phyloP scores from a whole-genome alignment of 92 coral and sea anemone species.

The Porites cylindrica region DNA sequence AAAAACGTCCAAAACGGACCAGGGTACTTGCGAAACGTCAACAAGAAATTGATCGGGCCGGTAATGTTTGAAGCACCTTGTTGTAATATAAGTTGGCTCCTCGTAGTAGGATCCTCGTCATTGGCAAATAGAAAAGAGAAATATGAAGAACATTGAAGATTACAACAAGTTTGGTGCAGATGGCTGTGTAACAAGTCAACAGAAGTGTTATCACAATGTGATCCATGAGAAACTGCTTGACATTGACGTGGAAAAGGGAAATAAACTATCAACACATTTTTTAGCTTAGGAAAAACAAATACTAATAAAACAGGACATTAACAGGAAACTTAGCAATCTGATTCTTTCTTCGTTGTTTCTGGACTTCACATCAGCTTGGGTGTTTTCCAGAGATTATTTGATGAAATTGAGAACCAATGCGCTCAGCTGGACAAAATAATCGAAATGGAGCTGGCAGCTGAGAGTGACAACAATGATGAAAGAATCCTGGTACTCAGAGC shows the following conservation, averaged over 20 bases:
- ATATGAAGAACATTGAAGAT: not conserved
- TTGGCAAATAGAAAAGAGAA: not conserved
- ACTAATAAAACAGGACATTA: not conserved
- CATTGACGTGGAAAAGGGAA: conserved; percentile 15
- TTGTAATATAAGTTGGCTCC: conserved; percentile 37
- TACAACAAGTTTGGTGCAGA: not conserved
- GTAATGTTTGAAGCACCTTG: conserved; percentile 54
- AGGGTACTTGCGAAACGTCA: conserved; percentile 38
- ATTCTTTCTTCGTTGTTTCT: conserved; percentile 32
- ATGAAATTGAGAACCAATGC: conserved; percentile 46
- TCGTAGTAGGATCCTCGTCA: not conserved
- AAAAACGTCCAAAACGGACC: conserved; percentile 52
- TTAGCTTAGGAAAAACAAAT: not conserved
- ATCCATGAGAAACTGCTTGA: not conserved
- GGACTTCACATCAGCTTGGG: conserved; percentile 55
- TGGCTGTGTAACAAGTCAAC: not conserved
- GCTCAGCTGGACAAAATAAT: conserved; percentile 51
- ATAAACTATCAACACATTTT: not conserved
- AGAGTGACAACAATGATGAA: conserved; percentile 21
- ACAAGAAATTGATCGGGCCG: conserved; percentile 25
- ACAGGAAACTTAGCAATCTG: not conserved
- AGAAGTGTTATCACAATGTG: not conserved
- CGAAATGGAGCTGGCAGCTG: conserved; percentile 4
- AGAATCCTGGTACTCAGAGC: conserved; percentile 29
- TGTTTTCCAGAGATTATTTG: conserved; percentile 37